Base-by-base conservation (phyloP, 2,888 invertebrate species). In the Lomographa bimaculata region DNA sequence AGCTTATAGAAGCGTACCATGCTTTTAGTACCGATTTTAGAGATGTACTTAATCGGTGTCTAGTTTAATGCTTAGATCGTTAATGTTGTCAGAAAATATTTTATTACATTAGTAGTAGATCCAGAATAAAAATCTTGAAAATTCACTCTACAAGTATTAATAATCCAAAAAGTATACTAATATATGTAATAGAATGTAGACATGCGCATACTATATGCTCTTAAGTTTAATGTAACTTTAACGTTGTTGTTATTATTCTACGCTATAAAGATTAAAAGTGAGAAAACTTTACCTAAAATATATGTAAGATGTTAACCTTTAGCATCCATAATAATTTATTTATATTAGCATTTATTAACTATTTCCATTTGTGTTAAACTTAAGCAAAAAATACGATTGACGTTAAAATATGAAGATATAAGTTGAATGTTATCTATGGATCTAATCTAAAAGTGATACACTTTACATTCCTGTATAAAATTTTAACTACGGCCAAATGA, bases 401-500 rank as follows among this genome's bases (percentile, higher is more conserved):
- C 11, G 18, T 28, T 40, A 33, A 33, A 12, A 7, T 14, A 17
- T 28, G 23, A 17, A 7, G 17, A 21, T n/a, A 14, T 40, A 34
- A 34, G 40, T 19, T 39, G 28, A 23, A 26, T 26, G 16, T 34
- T 28, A n/a, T n/a, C n/a, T n/a, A 34, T 40, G 34, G 33, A 40
- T 40, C 40, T 34, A 34, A 41, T 34, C 40, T 41, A 41, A 41
- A 40, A 29, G 28, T 41, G 34, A 34, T 41, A n/a, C 21, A 28
- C 24, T 19, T 41, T 24, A 41, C 40, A 41, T 41, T 41, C 32
- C 37, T 43, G n/a, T n/a, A 28, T 23, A 17, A 21, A 27, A 30
- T 21, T 23, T n/a, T n/a, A n/a, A n/a, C n/a, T n/a, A n/a, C n/a
- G n/a, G n/a, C n/a, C n/a, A n/a, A n/a, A n/a, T n/a, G n/a, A n/a